Conservation (phyloP, 2,888 invertebrate genomes). For the Escarpia spicata region DNA sequence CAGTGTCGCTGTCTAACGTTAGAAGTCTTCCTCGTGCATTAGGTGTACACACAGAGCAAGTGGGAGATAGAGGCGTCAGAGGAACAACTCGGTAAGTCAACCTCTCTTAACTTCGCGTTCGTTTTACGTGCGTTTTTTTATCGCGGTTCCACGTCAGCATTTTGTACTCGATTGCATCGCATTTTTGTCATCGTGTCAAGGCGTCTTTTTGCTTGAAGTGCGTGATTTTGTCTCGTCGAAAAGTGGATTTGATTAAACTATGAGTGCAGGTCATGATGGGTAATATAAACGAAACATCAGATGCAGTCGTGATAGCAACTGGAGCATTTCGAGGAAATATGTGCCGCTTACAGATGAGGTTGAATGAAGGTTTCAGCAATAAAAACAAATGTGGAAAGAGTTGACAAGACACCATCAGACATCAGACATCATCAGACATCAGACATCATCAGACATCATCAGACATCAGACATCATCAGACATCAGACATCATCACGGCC, state of each 20-base stretch:
- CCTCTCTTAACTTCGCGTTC: neutral
- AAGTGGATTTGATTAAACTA: neutral
- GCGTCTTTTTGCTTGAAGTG: slow-evolving; percentile 5
- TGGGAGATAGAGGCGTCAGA: slow-evolving; percentile 89
- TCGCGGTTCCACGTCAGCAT: neutral
- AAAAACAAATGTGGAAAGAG: neutral
- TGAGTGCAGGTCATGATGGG: neutral
- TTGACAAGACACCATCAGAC: neutral
- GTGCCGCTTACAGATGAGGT: too few species aligned
- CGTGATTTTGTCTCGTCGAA: neutral
- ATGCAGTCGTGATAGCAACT: neutral
- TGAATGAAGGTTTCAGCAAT: too few species aligned
- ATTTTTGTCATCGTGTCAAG: slow-evolving; percentile 1
- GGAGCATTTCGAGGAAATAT: too few species aligned
- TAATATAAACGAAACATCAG: neutral
- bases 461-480: neutral
- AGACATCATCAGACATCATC: too few species aligned
- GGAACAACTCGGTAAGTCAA: slow-evolving; percentile 82
- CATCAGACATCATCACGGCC: neutral
- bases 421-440: too few species aligned
- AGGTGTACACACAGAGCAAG: slow-evolving; percentile 61
- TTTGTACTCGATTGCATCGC: neutral
- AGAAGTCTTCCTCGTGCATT: slow-evolving; percentile 39
- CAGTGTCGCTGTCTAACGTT: slow-evolving; percentile 20
- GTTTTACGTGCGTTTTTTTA: neutral